Evolutionary conservation across 2,797 vertebrate genomes (phyloP).

Genomic region (Harpagifer antarcticus): DNA sequence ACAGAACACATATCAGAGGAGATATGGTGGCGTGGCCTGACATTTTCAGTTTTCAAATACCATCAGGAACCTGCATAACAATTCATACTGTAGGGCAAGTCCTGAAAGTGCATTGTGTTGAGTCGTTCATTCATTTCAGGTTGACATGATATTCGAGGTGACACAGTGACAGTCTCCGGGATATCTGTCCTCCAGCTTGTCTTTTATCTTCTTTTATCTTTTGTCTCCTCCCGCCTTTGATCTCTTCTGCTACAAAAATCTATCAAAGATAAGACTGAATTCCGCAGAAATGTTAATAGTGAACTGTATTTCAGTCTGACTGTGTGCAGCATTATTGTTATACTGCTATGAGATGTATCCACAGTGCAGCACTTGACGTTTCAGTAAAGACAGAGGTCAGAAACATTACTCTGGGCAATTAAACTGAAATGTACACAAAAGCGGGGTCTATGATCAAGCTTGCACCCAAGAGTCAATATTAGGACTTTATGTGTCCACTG

Average conservation of each 20-base stretch:
- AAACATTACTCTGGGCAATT: conserved; percentile 10
- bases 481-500: not conserved
- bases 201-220: conserved; percentile 69
- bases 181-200: conserved; percentile 49
- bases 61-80: conserved; percentile 4
- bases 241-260: conserved; percentile 46
- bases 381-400: conserved; percentile 7
- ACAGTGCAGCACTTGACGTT: not conserved
- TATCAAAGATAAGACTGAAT: conserved; percentile 39
- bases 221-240: conserved; percentile 66
- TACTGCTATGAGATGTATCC: conserved; percentile 6
- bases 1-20: conserved; percentile 25
- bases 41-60: conserved; percentile 12
- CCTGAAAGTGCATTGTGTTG: not conserved
- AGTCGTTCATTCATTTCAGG: conserved; percentile 23
- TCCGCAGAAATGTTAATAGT: conserved; percentile 17
- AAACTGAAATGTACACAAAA: not conserved
- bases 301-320: not conserved
- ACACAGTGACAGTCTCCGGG: conserved; percentile 47
- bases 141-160: conserved; percentile 23
- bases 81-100: not conserved
- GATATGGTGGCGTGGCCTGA: conserved; percentile 1
- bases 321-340: conserved; percentile 5
- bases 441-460: not conserved
- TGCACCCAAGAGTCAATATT: not conserved